Conservation (phyloP, 1,140 invertebrate species). For the Drosophila punjabiensis region DNA sequence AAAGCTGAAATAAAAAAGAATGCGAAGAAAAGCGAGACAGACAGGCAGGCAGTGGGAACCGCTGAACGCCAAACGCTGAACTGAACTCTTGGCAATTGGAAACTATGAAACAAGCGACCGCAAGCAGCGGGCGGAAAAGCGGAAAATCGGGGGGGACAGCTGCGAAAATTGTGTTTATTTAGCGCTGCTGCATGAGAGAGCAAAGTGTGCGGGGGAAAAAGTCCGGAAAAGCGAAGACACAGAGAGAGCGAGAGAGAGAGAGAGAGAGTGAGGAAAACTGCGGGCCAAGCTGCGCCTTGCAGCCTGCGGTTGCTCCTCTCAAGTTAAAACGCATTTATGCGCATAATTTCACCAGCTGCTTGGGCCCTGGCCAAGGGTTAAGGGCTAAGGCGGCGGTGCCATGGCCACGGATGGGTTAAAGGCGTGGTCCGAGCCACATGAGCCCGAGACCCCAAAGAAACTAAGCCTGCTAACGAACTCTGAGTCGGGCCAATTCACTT, state of each 20-base stretch:
- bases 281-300: constrained; percentile 27
- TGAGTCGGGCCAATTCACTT: constrained; percentile 67
- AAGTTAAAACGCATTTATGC: constrained; percentile 58
- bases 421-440: constrained; percentile 24
- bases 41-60: constrained; percentile 10
- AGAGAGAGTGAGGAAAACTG: constrained; percentile 21
- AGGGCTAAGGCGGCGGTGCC: neutral
- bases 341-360: constrained; percentile 32
- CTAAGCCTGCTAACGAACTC: constrained; percentile 51
- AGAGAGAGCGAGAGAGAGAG: neutral
- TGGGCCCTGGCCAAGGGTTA: constrained; percentile 5
- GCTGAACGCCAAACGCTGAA: constrained; percentile 36
- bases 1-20: constrained; percentile 20
- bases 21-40: neutral
- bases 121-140: constrained; percentile 38
- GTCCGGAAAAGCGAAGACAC: neutral
- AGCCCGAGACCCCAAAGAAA: constrained; percentile 9
- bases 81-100: constrained; percentile 60
- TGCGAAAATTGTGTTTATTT: constrained; percentile 76
- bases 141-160: constrained; percentile 13
- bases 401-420: neutral
- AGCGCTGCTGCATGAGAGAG: constrained; percentile 47
- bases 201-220: neutral
- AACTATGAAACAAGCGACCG: constrained; percentile 69
- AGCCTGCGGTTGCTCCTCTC: constrained; percentile 32